phyloP scores from a whole-genome alignment of 2,113 vertebrate genomes.

The Diphyllodes magnificus region DNA sequence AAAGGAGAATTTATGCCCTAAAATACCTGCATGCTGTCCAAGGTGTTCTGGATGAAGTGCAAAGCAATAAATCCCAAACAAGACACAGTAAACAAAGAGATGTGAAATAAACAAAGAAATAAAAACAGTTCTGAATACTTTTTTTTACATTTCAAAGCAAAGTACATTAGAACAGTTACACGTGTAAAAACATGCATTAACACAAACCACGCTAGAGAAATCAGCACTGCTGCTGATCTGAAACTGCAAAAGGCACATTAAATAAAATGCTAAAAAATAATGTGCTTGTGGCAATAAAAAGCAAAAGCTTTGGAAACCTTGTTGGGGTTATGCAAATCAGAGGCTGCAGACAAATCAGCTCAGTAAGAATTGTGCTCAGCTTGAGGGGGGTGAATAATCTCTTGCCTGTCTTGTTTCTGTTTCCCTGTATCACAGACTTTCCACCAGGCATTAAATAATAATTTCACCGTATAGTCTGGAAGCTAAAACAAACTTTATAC shows the following conservation, averaged over 20 bases:
- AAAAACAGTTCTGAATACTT: constrained; percentile 62
- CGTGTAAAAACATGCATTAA: not conserved
- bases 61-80: constrained; percentile 79
- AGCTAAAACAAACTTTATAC: not conserved
- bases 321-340: not conserved
- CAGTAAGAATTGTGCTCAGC: not conserved
- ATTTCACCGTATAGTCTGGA: not conserved
- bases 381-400: not conserved
- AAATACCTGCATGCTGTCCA: constrained; percentile 99
- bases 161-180: not conserved
- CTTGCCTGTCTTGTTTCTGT: not conserved
- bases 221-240: not conserved
- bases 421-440: not conserved
- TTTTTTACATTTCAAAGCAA: constrained; percentile 33
- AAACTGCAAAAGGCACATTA: not conserved
- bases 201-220: not conserved
- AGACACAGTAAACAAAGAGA: constrained; percentile 78
- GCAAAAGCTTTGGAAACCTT: not conserved
- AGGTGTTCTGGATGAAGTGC: constrained; percentile 86
- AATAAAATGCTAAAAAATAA: not conserved
- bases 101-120: constrained; percentile 68
- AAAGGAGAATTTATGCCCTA: constrained; percentile 59
- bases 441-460: not conserved
- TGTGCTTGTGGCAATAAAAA: not conserved
- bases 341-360: not conserved